Conservation (phyloP, 2,113 vertebrate genomes). For the Lethenteron camtschaticum region DNA sequence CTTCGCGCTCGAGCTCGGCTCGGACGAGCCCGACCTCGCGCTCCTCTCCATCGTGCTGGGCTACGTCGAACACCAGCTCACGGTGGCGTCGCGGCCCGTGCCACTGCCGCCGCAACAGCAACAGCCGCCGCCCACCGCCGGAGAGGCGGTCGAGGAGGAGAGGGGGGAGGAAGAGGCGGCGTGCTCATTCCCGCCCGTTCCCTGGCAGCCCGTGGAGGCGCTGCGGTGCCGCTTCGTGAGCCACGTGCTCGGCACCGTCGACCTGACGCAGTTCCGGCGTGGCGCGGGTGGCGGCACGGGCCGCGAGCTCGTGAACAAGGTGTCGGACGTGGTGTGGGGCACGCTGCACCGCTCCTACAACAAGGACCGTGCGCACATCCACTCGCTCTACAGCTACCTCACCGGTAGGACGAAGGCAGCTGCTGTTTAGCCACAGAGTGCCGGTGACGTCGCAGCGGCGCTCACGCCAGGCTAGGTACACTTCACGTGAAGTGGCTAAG, state of each 20-base stretch:
- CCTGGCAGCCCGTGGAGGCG: background rate
- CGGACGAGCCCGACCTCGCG: background rate
- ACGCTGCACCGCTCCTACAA: constrained; percentile 5
- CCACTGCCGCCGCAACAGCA: background rate
- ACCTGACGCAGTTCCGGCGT: background rate
- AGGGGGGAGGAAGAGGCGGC: background rate
- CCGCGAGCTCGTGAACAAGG: background rate
- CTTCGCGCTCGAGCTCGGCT: background rate
- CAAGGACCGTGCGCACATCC: constrained; percentile 4
- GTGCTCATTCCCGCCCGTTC: constrained; percentile 1
- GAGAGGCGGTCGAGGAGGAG: no score
- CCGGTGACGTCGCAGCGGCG: no score
- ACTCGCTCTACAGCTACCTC: constrained; percentile 2
- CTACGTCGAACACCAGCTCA: background rate
- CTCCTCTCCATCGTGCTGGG: constrained; percentile 1
- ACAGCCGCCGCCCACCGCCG: no score
- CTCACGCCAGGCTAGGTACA: no score
- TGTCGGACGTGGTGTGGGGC: constrained; percentile 1
- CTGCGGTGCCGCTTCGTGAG: background rate
- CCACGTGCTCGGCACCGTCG: constrained; percentile 1
- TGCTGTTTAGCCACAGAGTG: no score
- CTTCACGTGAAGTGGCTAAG: no score
- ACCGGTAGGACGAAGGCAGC: background rate
- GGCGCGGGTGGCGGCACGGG: background rate
- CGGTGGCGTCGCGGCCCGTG: background rate